Base-by-base conservation (phyloP, 92 coral and sea anemone species). In the Bergia puertoricense region DNA sequence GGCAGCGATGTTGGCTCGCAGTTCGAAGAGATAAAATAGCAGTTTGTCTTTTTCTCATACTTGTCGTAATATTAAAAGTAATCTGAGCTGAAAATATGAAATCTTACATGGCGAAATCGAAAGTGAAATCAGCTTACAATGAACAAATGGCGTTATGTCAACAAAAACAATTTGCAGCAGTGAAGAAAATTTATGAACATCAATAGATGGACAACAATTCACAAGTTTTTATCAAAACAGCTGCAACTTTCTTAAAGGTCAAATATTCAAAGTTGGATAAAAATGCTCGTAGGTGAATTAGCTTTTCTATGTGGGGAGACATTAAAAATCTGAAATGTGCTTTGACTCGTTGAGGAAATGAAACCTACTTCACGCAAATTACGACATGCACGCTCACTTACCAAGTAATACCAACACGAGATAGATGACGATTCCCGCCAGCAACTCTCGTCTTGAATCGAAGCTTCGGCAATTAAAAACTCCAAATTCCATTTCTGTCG, bases 391-490 rank as follows among this genome's bases (percentile, higher is more conserved):
- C 30, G 59, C 41, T 43, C 13, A 41, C 85, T 80, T 56, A 80
- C 85, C 85, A 38, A 80, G 37, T 51, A 39, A 10, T 42, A 80
- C 9, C 20, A 80, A 22, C 48, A 59, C 81, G 30, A 77, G 81
- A 18, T 77, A 38, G 4, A 45, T 18, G 30, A 43, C 71, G 37
- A 80, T 16, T 59, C 72, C 85, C 1, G 41, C 9, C 50, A 39
- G 8, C 46, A 80, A 37, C 85, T 59, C 57, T 80, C 45, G 66
- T 50, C 85, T 80, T 59, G 85, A 80, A 22, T 51, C 69, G 59
- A 80, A 80, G 13, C 20, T 38, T 36, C 59, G n/a, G 85, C 73
- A 80, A 44, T 15, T 80, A 38, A 72, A 80, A 16, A 57, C 30
- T 57, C 72, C 72, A 37, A 80, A 80, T n/a, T 80, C 73, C 85